A percentile compares a stretch with the other conserved stretches of the same genome.
phyloP scores from a whole-genome alignment of 1,140 invertebrate species.

The Chrysopa pallens region DNA sequence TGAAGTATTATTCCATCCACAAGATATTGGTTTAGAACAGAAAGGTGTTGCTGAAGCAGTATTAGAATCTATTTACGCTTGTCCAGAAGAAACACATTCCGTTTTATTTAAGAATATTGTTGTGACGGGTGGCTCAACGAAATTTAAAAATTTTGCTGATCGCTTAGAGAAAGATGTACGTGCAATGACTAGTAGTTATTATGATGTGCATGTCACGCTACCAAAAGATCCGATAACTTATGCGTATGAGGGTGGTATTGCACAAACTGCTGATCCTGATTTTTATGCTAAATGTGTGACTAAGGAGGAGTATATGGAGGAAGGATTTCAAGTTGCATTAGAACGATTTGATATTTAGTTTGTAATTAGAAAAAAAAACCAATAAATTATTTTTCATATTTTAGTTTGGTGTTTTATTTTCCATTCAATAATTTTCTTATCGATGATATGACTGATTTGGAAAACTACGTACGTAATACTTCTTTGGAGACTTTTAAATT shows the following conservation, averaged over 20 bases:
- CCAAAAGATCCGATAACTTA: constrained; percentile 64
- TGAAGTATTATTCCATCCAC: constrained; percentile 88
- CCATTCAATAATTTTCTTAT: too few relatives aligned
- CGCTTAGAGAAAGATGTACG: constrained; percentile 66
- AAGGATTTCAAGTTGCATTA: constrained; percentile 29
- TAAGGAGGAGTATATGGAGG: constrained; percentile 76
- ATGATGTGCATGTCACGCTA: constrained; percentile 49
- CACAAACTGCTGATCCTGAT: constrained; percentile 51
- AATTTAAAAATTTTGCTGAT: constrained; percentile 70
- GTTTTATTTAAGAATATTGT: constrained; percentile 78
- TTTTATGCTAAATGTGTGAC: constrained; percentile 58
- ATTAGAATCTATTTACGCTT: constrained; percentile 48
- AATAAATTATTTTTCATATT: too few relatives aligned
- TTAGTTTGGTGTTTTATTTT: too few relatives aligned
- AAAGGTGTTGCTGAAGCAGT: constrained; percentile 90
- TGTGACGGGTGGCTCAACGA: constrained; percentile 75
- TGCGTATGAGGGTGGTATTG: constrained; percentile 73
- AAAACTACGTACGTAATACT: too few relatives aligned
- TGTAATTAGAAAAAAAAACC: too few relatives aligned
- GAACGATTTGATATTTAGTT: too few relatives aligned
- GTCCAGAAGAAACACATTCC: constrained; percentile 61
- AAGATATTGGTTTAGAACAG: constrained; percentile 84
- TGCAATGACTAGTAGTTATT: constrained; percentile 54
- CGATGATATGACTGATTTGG: too few relatives aligned
- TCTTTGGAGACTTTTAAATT: too few relatives aligned